Conservation (phyloP, 2,888 invertebrate genomes). For the Linyphia triangularis region DNA sequence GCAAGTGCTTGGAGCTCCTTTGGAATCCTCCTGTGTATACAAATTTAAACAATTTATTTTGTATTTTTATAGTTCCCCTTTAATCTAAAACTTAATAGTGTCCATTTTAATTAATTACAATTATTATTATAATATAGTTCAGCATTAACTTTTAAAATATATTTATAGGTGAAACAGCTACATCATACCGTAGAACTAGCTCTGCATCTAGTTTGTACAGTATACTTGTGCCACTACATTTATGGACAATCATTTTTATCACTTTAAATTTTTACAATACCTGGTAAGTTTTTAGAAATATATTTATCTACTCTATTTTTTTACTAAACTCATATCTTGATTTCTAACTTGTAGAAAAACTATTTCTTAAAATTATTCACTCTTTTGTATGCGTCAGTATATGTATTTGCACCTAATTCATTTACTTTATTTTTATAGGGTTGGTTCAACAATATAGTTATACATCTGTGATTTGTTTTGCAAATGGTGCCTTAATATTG, state of each 20-base stretch:
- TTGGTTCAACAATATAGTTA: neutral
- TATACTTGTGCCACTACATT: neutral
- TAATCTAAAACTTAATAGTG: neutral
- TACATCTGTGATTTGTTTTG: neutral
- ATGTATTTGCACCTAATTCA: neutral
- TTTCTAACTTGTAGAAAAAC: neutral
- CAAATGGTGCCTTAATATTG: constrained; percentile 28
- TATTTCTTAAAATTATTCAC: neutral
- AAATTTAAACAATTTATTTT: too few species aligned
- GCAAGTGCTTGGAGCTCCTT: too few species aligned
- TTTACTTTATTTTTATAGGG: neutral
- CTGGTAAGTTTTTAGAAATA: neutral
- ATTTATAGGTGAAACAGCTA: constrained; percentile 29
- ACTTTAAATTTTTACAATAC: neutral
- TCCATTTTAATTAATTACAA: neutral
- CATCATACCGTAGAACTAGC: constrained; percentile 27
- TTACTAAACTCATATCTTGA: neutral
- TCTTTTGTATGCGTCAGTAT: neutral
- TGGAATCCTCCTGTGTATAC: too few species aligned
- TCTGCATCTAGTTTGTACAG: neutral
- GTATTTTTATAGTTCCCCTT: too few species aligned
- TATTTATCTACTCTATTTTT: neutral
- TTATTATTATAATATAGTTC: neutral
- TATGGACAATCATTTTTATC: neutral
- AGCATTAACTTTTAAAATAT: neutral